Conservation (phyloP, 1,140 invertebrate genomes). For the Sminthurinus signatus region DNA sequence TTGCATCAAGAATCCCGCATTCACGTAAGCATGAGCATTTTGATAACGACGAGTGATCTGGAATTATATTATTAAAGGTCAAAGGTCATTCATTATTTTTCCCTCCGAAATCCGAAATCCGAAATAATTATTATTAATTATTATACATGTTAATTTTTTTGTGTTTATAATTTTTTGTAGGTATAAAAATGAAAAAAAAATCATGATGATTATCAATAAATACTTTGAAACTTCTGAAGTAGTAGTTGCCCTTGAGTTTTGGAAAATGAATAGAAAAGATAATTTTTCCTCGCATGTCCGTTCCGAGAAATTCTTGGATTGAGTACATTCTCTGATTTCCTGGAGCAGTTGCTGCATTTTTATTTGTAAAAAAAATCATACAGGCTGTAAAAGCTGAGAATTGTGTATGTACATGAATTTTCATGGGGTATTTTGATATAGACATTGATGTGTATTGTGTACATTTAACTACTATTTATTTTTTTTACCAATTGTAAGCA, state of each 20-base stretch:
- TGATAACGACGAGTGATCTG: slow-evolving; percentile 68
- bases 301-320: slow-evolving; percentile 53
- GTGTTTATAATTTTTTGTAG: neutral
- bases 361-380: slow-evolving; percentile 55
- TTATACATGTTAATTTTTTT: neutral
- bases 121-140: neutral
- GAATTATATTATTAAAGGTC: too few species aligned
- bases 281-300: slow-evolving; percentile 58
- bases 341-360: slow-evolving; percentile 50
- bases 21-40: slow-evolving; percentile 74
- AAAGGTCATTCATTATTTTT: too few species aligned
- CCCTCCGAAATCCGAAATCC: too few species aligned
- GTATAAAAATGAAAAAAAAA: neutral
- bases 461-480: slow-evolving; percentile 9
- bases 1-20: slow-evolving; percentile 67
- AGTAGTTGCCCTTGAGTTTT: slow-evolving; percentile 44
- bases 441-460: slow-evolving; percentile 51
- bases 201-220: neutral
- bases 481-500: slow-evolving; percentile 43
- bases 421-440: slow-evolving; percentile 56
- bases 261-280: slow-evolving; percentile 57
- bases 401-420: slow-evolving; percentile 56
- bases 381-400: too few species aligned
- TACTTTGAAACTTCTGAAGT: slow-evolving; percentile 54
- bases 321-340: slow-evolving; percentile 47